Base-by-base conservation (phyloP, 2,888 invertebrate species). In the Aelia acuminata region DNA sequence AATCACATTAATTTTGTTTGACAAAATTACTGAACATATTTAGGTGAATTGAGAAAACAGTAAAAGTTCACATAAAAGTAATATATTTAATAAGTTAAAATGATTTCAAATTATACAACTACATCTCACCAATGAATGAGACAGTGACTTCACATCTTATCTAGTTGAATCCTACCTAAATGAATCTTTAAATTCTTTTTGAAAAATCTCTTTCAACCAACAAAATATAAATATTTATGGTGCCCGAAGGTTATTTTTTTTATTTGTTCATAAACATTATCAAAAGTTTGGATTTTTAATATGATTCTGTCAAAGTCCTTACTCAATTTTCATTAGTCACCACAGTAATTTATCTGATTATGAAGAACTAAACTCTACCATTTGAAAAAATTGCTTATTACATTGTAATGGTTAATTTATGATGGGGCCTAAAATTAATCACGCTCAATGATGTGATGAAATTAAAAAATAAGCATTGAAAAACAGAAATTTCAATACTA, bases 131-230 rank as follows among this genome's bases (percentile, higher is more conserved):
- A 70, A 70, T 43, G n/a, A n/a, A n/a, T 70, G 63, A 70, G 31
- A 70, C 26, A 18, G 31, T 70, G 63, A 70, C 63, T 35, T 70
- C 63, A 70, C 63, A 35, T 70, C 18, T 70, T 70, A 70, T 70
- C 63, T 18, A 20, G 31, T 70, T 57, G 8, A 70, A 31, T 70
- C 8, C 63, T 70, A 35, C 8, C 63, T 70, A 35, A 70, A 70
- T 35, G 35, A 70, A 70, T 35, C 63, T 70, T 35, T 7, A 35
- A 70, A 70, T 70, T 70, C 63, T 70, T 63, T 63, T 31, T 63
- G 31, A 63, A 63, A 63, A 63, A 31, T 57, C 63, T 18, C 22
- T 70, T 63, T 63, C 26, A 31, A 31, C 15, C 4, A 31, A 31
- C 31, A 4, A 35, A 35, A 20, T 20, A 49, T 49, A 49, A 49